Evolutionary conservation across 2,113 vertebrate species (phyloP).

Genomic region (Gopherus flavomarginatus): DNA sequence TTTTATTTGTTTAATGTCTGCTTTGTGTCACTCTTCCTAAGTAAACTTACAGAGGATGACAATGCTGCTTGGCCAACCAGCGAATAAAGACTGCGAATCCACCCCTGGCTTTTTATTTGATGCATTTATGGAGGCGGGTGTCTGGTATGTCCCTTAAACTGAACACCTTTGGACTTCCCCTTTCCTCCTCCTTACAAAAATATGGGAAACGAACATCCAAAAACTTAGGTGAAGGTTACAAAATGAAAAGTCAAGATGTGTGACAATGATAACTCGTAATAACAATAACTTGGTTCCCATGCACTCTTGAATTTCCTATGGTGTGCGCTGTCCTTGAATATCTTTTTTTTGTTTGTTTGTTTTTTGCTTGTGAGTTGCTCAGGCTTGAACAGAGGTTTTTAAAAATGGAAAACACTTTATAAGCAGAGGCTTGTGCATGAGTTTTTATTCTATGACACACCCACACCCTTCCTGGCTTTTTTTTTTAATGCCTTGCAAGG

Average conservation of each 20-base stretch:
- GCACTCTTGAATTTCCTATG: neutral
- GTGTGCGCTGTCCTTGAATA: fast-evolving
- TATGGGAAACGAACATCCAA: fast-evolving
- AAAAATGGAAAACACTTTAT: fast-evolving
- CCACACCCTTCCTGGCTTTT: neutral
- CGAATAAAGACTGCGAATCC: neutral
- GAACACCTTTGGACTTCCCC: neutral
- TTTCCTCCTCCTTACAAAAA: neutral
- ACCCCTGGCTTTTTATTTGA: neutral
- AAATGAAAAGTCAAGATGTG: fast-evolving
- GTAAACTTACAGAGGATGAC: neutral
- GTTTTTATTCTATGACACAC: neutral
- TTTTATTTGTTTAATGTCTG: neutral
- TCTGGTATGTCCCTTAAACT: conserved; percentile 23
- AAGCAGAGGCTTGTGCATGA: fast-evolving
- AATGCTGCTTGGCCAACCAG: neutral
- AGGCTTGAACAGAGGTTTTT: neutral
- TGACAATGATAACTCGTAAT: neutral
- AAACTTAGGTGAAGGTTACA: neutral
- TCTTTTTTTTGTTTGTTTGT: neutral
- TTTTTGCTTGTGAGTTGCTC: neutral
- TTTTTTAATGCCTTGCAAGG: fast-evolving
- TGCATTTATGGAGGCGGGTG: neutral
- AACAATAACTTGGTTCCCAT: fast-evolving
- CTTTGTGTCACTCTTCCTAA: neutral